Base-by-base conservation (phyloP, 2,797 vertebrate genomes). In the Allobates femoralis region DNA sequence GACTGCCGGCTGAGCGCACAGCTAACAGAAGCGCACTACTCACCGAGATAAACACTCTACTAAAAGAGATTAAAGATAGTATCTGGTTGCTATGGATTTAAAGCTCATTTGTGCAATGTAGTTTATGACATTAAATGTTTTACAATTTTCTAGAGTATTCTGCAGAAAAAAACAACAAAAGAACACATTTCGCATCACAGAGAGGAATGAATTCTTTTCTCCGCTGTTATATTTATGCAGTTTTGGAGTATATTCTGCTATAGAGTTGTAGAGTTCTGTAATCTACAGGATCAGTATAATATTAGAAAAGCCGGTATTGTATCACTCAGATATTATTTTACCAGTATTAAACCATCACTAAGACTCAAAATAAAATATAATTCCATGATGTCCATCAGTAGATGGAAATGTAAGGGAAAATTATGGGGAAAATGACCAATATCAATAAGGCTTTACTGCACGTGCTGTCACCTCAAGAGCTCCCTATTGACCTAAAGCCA, bases 121-220 rank as follows among this genome's bases (percentile, higher is more conserved):
- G 51, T 51, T 50, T 51, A 51, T 76, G 73, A 76, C 26, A 76
- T 28, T 53, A 53, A 76, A 76, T 76, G 7, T 76, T 76, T 76
- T 53, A 53, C 15, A 76, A 16, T 28, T 5, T 53, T 76, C 50
- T 30, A 50, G 41, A 26, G 15, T 53, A 51, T 76, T 51, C 7
- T 76, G 73, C 14, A 53, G n/a, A 73, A 73, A 62, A 62, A 50
- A 19, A 32, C 64, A 41, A 41, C 19, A 41, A 71, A 21, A 11
- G 34, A 23, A 69, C 15, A 37, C 7, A 37, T 11, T 71, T 37
- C 7, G 10, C 3, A 19, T 34, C 4, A 0, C 66, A 69, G 19
- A 19, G 66, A 34, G 19, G 16, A 19, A 34, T 8, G 18, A 0
- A 14, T 62, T 62, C 14, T 62, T 12, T 62, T 62, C 60, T 26